These are phyloP conservation scores for Yasuhikotakia modesta DNA, from an alignment of 2,797 vertebrate species.

Conservation along the genomic window DNA sequence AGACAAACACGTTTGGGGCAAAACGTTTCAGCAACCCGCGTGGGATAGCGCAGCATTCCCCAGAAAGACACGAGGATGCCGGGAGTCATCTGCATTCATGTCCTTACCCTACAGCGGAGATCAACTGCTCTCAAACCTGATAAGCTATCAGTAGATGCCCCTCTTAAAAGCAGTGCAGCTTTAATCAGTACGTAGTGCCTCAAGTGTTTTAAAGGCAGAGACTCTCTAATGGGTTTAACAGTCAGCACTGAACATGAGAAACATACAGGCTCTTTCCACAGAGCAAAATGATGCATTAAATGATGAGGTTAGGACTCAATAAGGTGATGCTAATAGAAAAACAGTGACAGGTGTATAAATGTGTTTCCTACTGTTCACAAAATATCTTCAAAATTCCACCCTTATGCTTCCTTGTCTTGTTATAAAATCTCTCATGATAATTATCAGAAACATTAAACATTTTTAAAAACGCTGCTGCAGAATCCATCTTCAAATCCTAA, in stretches of 20 bases:
- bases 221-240: conserved; percentile 46
- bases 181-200: conserved; percentile 28
- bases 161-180: conserved; percentile 44
- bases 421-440: not conserved
- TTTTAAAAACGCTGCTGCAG: too few species aligned
- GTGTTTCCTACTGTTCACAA: conserved; percentile 25
- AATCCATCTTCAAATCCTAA: too few species aligned
- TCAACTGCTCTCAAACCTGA: conserved; percentile 33
- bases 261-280: conserved; percentile 3
- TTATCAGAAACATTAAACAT: not conserved
- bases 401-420: not conserved
- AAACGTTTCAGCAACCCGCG: conserved; percentile 27
- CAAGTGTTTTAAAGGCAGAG: conserved; percentile 36
- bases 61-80: conserved; percentile 1
- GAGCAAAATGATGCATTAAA: not conserved
- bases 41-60: conserved; percentile 16
- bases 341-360: conserved; percentile 16
- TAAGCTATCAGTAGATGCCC: conserved; percentile 44
- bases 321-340: conserved; percentile 36
- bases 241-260: conserved; percentile 36
- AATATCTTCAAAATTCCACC: not conserved
- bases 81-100: conserved; percentile 46
- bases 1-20: conserved; percentile 42
- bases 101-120: conserved; percentile 21
- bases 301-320: not conserved